Percentiles rank a stretch among this genome's conserved stretches.
Evolutionary conservation across 2,888 invertebrate species (phyloP).

Genomic region (Cabera pusaria): DNA sequence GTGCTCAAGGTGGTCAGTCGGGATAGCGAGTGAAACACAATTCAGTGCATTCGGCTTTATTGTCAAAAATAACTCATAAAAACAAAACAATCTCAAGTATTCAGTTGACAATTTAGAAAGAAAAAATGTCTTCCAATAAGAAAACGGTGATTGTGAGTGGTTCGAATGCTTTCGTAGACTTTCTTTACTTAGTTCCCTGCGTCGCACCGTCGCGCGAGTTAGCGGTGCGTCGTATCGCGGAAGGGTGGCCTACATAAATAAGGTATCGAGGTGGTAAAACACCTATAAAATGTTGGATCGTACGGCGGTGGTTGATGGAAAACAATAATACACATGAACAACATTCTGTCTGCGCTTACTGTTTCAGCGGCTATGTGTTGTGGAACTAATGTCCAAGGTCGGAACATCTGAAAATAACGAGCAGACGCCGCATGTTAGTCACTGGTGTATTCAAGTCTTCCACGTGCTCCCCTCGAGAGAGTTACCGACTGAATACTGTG

Average conservation of each 20-base stretch:
- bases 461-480: constrained; percentile 40
- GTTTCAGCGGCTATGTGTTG: constrained; percentile 78
- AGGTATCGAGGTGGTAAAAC: constrained; percentile 45
- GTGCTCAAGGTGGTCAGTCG: constrained; percentile 66
- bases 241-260: constrained; percentile 53
- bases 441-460: constrained; percentile 63
- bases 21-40: constrained; percentile 81
- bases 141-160: constrained; percentile 59
- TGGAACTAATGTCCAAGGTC: constrained; percentile 80
- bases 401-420: constrained; percentile 82
- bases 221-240: constrained; percentile 38
- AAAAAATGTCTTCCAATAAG: constrained; percentile 52
- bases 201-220: constrained; percentile 40
- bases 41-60: constrained; percentile 80
- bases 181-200: constrained; percentile 34
- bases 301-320: constrained; percentile 70
- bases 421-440: constrained; percentile 74
- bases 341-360: constrained; percentile 79
- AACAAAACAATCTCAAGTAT: constrained; percentile 58
- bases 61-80: constrained; percentile 60
- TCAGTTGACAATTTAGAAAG: constrained; percentile 63
- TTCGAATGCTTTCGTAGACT: constrained; percentile 59
- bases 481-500: constrained; percentile 18
- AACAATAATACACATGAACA: constrained; percentile 79
- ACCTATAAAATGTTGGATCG: constrained; percentile 48